phyloP scores from a whole-genome alignment of 1,140 invertebrate genomes.

The Penaeus chinensis region DNA sequence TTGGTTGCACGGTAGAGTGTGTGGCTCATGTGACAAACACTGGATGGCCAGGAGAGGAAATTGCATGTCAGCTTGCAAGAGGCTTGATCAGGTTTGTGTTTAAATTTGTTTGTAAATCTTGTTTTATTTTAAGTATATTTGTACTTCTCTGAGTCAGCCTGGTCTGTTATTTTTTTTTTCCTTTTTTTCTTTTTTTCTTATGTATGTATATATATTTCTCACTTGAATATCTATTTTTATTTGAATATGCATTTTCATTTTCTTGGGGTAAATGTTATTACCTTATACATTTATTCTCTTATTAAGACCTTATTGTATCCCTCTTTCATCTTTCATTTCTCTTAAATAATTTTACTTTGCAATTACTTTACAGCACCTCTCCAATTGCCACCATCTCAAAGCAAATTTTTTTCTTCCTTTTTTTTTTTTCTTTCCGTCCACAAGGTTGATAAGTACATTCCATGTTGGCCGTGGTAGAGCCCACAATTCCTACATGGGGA shows the following conservation, averaged over 20 bases:
- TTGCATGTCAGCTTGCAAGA: constrained; percentile 26
- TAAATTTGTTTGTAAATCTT: neutral
- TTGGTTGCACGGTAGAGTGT: constrained; percentile 32
- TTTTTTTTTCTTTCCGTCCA: neutral
- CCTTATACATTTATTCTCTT: too few species aligned
- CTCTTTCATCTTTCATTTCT: too few species aligned
- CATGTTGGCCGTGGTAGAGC: constrained; percentile 40
- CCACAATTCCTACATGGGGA: constrained; percentile 44
- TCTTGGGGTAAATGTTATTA: too few species aligned
- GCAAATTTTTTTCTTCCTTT: neutral
- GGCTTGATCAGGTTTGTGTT: constrained; percentile 20
- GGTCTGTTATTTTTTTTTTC: too few species aligned
- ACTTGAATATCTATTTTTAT: too few species aligned
- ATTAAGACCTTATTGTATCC: too few species aligned
- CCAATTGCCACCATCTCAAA: neutral
- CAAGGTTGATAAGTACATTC: constrained; percentile 41
- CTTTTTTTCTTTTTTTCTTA: too few species aligned
- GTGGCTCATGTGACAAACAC: constrained; percentile 27
- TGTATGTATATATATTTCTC: too few species aligned
- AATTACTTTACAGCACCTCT: too few species aligned
- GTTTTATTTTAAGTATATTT: neutral
- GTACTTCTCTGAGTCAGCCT: too few species aligned
- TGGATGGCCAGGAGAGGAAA: constrained; percentile 37
- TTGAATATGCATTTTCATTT: too few species aligned
- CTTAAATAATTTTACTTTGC: too few species aligned